Evolutionary conservation across 2,797 vertebrate species (phyloP).

Genomic region (Chanos chanos): DNA sequence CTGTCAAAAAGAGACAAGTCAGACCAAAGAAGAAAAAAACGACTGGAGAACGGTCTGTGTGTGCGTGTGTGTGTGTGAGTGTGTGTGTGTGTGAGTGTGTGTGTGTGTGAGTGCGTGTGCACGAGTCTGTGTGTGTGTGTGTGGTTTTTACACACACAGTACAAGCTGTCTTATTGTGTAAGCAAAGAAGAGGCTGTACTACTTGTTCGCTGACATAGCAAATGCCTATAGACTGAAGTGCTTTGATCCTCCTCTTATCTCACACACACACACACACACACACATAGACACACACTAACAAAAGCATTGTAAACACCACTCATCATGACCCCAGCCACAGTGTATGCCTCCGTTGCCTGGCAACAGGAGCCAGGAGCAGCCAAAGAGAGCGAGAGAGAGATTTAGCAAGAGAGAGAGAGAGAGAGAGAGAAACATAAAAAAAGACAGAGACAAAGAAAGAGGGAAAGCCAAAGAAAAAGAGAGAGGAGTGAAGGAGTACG

Average conservation of each 20-base stretch:
- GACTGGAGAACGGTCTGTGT: not conserved
- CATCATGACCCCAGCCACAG: constrained; percentile 31
- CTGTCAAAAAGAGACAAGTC: constrained; percentile 53
- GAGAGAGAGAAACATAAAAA: not conserved
- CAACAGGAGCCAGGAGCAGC: constrained; percentile 29
- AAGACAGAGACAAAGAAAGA: constrained; percentile 25
- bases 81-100: not conserved
- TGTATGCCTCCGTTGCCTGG: constrained; percentile 29
- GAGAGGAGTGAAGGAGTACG: not conserved
- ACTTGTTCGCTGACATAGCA: constrained; percentile 23
- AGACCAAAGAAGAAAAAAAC: not conserved
- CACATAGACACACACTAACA: constrained; percentile 26
- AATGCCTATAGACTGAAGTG: constrained; percentile 14
- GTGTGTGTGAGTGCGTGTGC: not conserved
- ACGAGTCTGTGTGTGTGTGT: not conserved
- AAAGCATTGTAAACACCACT: constrained; percentile 26
- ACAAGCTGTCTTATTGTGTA: constrained; percentile 30
- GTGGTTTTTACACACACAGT: not conserved
- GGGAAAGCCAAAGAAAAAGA: constrained; percentile 7
- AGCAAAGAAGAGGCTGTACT: not conserved
- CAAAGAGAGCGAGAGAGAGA: not conserved
- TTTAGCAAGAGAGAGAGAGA: constrained; percentile 10
- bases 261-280: constrained; percentile 14
- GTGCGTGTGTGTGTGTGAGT: not conserved
- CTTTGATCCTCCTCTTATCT: constrained; percentile 11